Percentiles rank a stretch among this genome's conserved stretches.
These are phyloP conservation scores for Scaptodrosophila latifasciaeformis DNA, from an alignment of 2,888 invertebrate genomes.

Conservation along the genomic window DNA sequence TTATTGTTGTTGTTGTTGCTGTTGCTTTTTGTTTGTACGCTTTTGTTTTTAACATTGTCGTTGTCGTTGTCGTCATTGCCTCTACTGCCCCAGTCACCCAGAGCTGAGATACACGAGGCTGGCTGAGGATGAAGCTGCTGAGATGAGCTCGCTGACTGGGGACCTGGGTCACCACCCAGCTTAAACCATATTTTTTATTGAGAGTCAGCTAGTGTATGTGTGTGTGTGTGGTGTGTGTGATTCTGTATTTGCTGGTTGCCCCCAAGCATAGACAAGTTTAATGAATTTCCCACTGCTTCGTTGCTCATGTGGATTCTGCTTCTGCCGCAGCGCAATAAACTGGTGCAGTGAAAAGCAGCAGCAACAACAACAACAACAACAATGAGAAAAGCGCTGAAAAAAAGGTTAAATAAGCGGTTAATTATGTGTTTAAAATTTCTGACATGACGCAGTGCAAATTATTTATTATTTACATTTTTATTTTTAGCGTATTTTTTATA, in stretches of 20 bases:
- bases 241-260: too few relatives aligned
- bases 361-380: conserved; percentile 9
- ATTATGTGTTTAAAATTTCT: conserved; percentile 69
- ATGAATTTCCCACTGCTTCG: conserved; percentile 50
- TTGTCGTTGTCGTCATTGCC: conserved; percentile 31
- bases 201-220: too few relatives aligned
- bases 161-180: too few relatives aligned
- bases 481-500: conserved; percentile 45
- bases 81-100: conserved; percentile 43
- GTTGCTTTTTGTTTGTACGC: conserved; percentile 42
- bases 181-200: too few relatives aligned
- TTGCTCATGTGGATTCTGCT: conserved; percentile 28
- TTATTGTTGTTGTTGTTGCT: conserved; percentile 35
- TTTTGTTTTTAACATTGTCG: conserved; percentile 47
- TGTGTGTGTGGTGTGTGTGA: conserved; percentile 57
- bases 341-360: conserved; percentile 45
- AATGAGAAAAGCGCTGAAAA: conserved; percentile 23
- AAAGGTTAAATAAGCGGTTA: conserved; percentile 70
- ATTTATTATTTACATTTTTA: conserved; percentile 61
- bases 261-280: conserved; percentile 63
- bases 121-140: too few relatives aligned
- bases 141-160: too few relatives aligned
- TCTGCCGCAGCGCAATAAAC: conserved; percentile 37
- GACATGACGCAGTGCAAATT: conserved; percentile 64
- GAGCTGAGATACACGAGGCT: conserved; percentile 41